These are phyloP conservation scores for Lucinisca nassula DNA, from an alignment of 2,888 invertebrate species.

Conservation along the genomic window DNA sequence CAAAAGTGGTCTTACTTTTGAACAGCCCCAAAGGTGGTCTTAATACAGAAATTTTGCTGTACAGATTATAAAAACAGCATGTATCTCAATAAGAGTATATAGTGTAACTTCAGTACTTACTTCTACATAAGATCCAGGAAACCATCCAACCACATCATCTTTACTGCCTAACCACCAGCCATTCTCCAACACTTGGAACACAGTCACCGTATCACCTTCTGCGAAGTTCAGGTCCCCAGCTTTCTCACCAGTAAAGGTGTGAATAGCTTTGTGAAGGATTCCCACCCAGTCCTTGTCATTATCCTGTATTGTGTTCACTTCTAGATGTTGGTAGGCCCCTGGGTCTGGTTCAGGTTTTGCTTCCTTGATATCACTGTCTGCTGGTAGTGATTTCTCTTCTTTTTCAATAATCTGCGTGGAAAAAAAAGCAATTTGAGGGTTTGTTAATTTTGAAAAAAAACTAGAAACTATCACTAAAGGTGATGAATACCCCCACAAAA, in stretches of 20 bases:
- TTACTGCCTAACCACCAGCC: slow-evolving; percentile 86
- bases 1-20: no score
- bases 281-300: slow-evolving; percentile 66
- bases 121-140: slow-evolving; percentile 85
- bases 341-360: slow-evolving; percentile 41
- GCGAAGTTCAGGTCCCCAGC: slow-evolving; percentile 80
- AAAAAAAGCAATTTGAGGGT: no score
- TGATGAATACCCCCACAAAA: no score
- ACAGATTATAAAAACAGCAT: no score
- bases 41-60: no score
- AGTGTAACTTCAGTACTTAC: slow-evolving; percentile 70
- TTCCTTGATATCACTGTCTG: background rate
- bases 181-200: slow-evolving; percentile 82
- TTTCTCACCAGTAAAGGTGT: slow-evolving; percentile 72
- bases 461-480: no score
- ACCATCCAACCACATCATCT: slow-evolving; percentile 84
- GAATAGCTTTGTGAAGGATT: slow-evolving; percentile 74
- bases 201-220: slow-evolving; percentile 82
- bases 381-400: background rate
- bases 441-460: no score
- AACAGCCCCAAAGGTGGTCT: no score
- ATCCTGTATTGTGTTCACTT: slow-evolving; percentile 55
- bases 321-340: slow-evolving; percentile 65
- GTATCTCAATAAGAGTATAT: no score
- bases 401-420: background rate